These are phyloP conservation scores for Scolopax bukidnonensis DNA, from an alignment of 2,797 vertebrate genomes.

Conservation along the genomic window DNA sequence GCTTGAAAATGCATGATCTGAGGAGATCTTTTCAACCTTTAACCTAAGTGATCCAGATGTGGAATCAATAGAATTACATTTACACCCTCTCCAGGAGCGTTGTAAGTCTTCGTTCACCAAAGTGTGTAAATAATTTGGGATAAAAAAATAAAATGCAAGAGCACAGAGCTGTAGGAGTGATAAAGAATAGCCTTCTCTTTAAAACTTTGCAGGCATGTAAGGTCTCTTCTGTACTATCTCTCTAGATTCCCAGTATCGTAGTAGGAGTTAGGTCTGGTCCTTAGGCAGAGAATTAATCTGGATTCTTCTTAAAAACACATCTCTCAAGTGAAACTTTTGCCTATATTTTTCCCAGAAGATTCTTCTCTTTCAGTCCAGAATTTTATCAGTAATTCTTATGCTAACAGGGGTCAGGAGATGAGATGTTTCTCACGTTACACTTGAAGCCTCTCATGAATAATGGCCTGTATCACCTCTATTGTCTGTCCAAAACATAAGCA, in stretches of 20 bases:
- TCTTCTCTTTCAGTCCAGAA: conserved; percentile 77
- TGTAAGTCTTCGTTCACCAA: not conserved
- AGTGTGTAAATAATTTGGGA: not conserved
- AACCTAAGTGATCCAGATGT: not conserved
- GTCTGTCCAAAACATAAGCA: conserved; percentile 84
- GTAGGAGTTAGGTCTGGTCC: not conserved
- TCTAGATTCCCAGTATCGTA: not conserved
- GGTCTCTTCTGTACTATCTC: not conserved
- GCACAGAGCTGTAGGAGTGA: not conserved
- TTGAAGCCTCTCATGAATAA: conserved; percentile 85
- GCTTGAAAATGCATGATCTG: not conserved
- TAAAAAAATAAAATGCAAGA: not conserved
- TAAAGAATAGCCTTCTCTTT: not conserved
- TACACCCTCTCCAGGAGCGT: not conserved
- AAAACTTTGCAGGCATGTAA: not conserved
- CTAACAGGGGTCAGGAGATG: conserved; percentile 94
- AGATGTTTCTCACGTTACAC: conserved; percentile 93
- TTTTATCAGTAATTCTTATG: conserved; percentile 90
- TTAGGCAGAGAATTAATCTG: conserved; percentile 26
- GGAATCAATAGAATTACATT: not conserved
- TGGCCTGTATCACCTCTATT: conserved; percentile 84
- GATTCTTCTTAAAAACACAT: conserved; percentile 55
- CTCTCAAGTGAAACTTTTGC: conserved; percentile 65
- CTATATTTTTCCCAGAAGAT: conserved; percentile 75
- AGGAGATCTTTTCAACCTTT: not conserved